Conservation (phyloP, 2,797 vertebrate genomes). For the Hippopotamyrus pictus region DNA sequence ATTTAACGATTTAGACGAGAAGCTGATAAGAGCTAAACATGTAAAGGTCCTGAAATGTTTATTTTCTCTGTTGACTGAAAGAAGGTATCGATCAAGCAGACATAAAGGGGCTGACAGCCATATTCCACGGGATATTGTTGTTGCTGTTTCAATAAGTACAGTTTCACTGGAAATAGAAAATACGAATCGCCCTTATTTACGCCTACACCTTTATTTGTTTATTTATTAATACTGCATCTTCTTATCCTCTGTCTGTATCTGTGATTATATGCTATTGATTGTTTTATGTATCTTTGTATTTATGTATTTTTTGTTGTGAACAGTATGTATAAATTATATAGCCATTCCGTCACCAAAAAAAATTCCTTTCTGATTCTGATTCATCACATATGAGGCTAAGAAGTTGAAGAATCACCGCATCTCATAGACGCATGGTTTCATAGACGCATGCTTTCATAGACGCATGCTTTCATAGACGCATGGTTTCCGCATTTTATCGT, state of each 20-base stretch:
- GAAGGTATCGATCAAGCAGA: background rate
- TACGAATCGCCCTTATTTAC: background rate
- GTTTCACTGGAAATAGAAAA: background rate
- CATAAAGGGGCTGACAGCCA: background rate
- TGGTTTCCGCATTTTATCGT: background rate
- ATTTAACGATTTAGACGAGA: background rate
- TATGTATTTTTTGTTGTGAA: background rate
- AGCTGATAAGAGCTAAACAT: background rate
- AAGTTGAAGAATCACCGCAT: too few relatives aligned
- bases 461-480: background rate
- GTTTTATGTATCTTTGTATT: background rate
- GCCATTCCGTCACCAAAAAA: background rate
- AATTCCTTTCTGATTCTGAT: background rate
- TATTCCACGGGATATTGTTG: background rate
- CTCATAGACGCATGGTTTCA: background rate
- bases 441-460: too few relatives aligned
- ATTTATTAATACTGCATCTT: background rate
- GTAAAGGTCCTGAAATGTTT: background rate
- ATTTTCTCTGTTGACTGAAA: background rate
- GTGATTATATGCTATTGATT: background rate
- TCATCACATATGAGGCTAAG: background rate
- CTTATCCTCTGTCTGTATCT: background rate
- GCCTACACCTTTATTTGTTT: background rate
- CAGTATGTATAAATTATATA: background rate
- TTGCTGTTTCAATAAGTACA: background rate